Conservation (phyloP, 2,797 vertebrate genomes). For the Spinus olivaceus region DNA sequence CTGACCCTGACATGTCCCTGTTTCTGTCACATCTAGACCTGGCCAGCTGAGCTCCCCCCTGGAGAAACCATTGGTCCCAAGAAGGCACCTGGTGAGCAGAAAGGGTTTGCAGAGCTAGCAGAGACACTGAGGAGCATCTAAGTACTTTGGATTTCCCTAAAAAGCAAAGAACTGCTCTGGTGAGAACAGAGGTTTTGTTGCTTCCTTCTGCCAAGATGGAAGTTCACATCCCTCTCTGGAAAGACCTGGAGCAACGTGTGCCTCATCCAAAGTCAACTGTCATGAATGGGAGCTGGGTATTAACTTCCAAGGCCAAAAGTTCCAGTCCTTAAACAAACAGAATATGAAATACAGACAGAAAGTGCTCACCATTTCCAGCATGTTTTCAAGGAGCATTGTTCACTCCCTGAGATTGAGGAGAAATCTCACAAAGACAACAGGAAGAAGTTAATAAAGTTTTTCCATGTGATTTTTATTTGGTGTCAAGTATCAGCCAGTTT, state of each 20-base stretch:
- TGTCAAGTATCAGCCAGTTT: slow-evolving; percentile 42
- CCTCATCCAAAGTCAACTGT: slow-evolving; percentile 7
- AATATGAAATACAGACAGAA: neutral
- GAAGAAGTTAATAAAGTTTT: slow-evolving; percentile 34
- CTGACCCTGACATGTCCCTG: neutral
- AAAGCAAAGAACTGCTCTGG: neutral
- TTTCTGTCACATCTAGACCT: neutral
- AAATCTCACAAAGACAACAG: slow-evolving; percentile 12
- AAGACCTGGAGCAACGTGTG: neutral
- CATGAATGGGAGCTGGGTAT: neutral
- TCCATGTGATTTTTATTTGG: neutral
- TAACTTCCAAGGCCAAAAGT: neutral
- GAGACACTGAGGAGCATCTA: rapidly evolving
- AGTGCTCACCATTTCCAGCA: neutral
- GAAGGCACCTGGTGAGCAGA: neutral
- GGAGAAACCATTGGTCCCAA: neutral
- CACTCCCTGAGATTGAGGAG: neutral
- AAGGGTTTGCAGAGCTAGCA: neutral
- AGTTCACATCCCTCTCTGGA: neutral
- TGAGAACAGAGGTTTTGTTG: neutral
- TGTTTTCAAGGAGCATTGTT: neutral
- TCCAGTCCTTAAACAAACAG: neutral
- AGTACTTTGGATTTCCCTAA: neutral
- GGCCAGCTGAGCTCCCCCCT: neutral
- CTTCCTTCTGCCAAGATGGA: neutral